A percentile compares a stretch with the other conserved stretches of the same genome.
phyloP scores from a whole-genome alignment of 2,113 vertebrate genomes.

The Syrrhaptes paradoxus region DNA sequence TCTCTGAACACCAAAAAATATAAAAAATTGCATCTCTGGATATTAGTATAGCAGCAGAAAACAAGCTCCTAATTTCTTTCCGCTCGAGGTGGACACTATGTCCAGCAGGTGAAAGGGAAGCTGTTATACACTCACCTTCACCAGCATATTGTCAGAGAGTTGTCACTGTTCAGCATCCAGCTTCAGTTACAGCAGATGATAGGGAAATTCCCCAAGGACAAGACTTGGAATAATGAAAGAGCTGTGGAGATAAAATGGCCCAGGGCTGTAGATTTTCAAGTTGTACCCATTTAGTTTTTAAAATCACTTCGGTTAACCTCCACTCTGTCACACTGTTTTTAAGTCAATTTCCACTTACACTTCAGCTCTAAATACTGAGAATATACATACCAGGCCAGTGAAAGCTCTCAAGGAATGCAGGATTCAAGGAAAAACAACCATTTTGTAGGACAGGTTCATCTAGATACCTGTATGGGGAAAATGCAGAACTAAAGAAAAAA shows the following conservation, averaged over 20 bases:
- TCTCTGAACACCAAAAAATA: neutral
- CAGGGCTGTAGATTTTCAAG: neutral
- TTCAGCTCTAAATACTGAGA: neutral
- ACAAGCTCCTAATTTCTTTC: neutral
- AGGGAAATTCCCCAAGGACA: neutral
- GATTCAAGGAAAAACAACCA: neutral
- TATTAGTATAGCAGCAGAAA: neutral
- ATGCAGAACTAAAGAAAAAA: neutral
- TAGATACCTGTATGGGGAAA: neutral
- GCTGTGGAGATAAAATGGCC: neutral
- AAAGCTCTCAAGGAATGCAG: neutral
- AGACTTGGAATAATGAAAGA: neutral
- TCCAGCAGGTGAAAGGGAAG: neutral
- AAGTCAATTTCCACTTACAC: neutral
- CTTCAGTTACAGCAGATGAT: neutral
- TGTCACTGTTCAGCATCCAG: neutral
- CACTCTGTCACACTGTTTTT: neutral
- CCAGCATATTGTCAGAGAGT: neutral
- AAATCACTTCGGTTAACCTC: conserved; percentile 21
- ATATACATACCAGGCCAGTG: neutral
- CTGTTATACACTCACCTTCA: neutral
- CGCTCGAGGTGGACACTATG: fast-evolving
- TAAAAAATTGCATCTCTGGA: neutral
- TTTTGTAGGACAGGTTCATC: neutral
- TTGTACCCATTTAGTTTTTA: neutral